Percentiles rank a stretch among this genome's conserved stretches.
phyloP scores from a whole-genome alignment of 2,797 vertebrate genomes.

The Synaphobranchus kaupii region DNA sequence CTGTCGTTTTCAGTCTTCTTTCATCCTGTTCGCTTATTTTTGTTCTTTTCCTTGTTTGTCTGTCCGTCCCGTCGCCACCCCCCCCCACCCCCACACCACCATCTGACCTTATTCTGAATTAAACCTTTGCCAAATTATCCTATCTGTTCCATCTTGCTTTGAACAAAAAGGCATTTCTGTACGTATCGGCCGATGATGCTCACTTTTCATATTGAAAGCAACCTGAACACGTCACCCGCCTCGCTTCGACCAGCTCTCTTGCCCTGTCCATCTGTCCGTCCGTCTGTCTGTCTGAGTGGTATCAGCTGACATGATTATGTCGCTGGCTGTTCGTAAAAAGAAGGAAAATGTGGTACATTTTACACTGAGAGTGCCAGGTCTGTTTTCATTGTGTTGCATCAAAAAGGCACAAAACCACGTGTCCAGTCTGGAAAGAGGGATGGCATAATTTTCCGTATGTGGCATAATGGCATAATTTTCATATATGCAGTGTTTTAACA shows the following conservation, averaged over 20 bases:
- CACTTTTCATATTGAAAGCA: background rate
- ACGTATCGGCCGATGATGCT: background rate
- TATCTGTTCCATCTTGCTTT: slow-evolving; percentile 17
- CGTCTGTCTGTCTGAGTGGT: background rate
- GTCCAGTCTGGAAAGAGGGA: slow-evolving; percentile 56
- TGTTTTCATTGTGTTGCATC: background rate
- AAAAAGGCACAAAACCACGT: slow-evolving; percentile 57
- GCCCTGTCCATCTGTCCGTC: background rate
- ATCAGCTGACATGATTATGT: background rate
- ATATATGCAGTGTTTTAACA: slow-evolving; percentile 71
- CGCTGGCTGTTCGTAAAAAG: background rate
- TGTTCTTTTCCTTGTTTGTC: slow-evolving; percentile 10
- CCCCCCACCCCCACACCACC: slow-evolving; percentile 34
- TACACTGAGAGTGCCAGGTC: background rate
- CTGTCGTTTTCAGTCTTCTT: slow-evolving; percentile 30
- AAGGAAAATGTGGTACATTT: background rate
- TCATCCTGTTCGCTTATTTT: slow-evolving; percentile 1
- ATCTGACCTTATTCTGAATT: slow-evolving; percentile 39
- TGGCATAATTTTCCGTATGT: slow-evolving; percentile 33
- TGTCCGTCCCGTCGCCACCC: background rate
- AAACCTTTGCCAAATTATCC: slow-evolving; percentile 49
- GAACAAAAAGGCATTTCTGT: slow-evolving; percentile 14
- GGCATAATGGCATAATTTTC: slow-evolving; percentile 61
- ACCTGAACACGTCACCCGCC: background rate
- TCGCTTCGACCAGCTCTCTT: background rate